Evolutionary conservation across 35 echinoderm and acorn worm genomes (phyloP).

Genomic region (Lytechinus pictus): DNA sequence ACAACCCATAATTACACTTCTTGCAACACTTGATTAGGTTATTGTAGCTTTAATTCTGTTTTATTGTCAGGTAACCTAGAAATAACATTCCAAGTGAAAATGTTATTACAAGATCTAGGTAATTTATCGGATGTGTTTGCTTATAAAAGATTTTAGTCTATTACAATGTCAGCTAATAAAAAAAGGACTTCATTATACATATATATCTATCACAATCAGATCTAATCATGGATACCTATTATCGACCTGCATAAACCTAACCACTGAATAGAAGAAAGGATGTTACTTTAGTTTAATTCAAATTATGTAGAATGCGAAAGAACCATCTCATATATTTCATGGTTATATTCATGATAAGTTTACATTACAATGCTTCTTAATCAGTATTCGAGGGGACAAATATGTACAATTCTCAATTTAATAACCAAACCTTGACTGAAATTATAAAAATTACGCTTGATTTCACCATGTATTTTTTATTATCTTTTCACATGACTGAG

Average conservation of each 20-base stretch:
- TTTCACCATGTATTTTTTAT: neutral
- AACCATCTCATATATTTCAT: neutral
- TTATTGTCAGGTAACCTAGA: neutral
- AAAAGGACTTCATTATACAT: neutral
- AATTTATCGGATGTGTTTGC: neutral
- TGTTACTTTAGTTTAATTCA: neutral
- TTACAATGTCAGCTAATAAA: neutral
- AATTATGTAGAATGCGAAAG: neutral
- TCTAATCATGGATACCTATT: neutral
- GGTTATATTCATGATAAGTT: neutral
- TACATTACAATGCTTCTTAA: neutral
- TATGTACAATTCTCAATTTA: neutral
- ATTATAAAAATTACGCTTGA: no score
- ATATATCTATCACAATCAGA: neutral
- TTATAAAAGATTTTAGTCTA: neutral
- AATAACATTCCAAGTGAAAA: neutral
- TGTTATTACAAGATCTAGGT: neutral
- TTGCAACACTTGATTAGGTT: neutral
- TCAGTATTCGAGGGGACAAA: neutral
- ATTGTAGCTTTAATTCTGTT: neutral
- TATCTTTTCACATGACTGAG: neutral
- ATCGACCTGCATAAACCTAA: neutral
- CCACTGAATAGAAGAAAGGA: neutral
- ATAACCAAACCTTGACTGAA: neutral
- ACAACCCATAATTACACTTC: conserved; percentile 12